Conservation (phyloP, 2,888 invertebrate genomes). For the Heliconius erato region DNA sequence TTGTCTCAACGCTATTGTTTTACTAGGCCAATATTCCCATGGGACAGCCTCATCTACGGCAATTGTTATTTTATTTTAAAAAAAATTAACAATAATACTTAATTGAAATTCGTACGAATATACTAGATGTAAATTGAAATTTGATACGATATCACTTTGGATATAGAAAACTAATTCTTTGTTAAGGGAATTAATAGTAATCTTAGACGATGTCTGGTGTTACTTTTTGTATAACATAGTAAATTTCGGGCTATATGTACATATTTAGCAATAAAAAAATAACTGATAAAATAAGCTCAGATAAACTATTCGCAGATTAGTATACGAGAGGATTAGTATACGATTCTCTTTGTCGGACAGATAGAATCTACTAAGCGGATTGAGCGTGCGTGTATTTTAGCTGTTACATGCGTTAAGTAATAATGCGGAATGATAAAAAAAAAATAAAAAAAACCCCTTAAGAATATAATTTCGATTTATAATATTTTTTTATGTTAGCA, state of each 20-base stretch:
- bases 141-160: not conserved
- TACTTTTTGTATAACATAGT: not conserved
- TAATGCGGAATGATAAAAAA: constrained; percentile 39
- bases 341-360: constrained; percentile 46
- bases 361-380: constrained; percentile 65
- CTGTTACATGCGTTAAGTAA: constrained; percentile 65
- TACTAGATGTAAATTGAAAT: not conserved
- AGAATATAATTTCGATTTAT: not conserved
- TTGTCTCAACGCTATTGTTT: constrained; percentile 75
- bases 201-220: not conserved
- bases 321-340: constrained; percentile 33
- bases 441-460: not conserved
- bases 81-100: constrained; percentile 41
- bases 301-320: constrained; percentile 10
- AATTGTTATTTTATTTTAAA: constrained; percentile 48
- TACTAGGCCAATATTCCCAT: constrained; percentile 73
- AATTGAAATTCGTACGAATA: constrained; percentile 39
- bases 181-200: not conserved
- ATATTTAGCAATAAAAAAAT: not conserved
- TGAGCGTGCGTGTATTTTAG: constrained; percentile 70
- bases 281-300: not conserved
- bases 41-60: constrained; percentile 57
- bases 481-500: too few species aligned
- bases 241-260: too few species aligned
- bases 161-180: not conserved